A percentile compares a stretch with the other conserved stretches of the same genome.
These are phyloP conservation scores for Athripsodes cinereus DNA, from an alignment of 2,888 invertebrate genomes.

Conservation along the genomic window DNA sequence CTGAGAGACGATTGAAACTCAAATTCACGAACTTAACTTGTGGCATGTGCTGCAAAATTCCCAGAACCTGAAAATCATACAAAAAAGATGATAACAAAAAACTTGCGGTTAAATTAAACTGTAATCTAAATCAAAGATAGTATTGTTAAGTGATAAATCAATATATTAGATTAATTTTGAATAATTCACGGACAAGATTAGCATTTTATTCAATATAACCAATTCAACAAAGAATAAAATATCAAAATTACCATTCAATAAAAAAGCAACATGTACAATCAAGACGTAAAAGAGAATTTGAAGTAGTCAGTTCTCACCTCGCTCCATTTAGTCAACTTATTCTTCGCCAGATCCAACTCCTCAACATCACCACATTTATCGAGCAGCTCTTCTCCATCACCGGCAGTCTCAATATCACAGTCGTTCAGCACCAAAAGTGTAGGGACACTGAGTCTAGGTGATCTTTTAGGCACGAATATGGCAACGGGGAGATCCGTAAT, in stretches of 20 bases:
- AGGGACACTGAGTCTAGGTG: conserved; percentile 70
- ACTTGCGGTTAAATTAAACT: no score
- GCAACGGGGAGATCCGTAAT: conserved; percentile 62
- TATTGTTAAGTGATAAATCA: no score
- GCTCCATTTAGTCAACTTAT: conserved; percentile 81
- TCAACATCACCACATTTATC: conserved; percentile 86
- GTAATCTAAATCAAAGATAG: no score
- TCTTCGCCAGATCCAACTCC: conserved; percentile 90
- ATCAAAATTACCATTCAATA: no score
- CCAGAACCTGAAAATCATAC: conserved; percentile 61
- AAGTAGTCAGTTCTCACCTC: no score
- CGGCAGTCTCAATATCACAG: conserved; percentile 86
- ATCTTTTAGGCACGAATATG: conserved; percentile 80
- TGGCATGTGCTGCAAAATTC: conserved; percentile 82
- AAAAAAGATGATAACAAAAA: no score
- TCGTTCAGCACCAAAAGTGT: conserved; percentile 83
- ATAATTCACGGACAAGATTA: no score
- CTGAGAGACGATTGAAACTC: conserved; percentile 79
- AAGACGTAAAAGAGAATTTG: neutral
- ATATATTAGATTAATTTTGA: no score
- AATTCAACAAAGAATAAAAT: no score
- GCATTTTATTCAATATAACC: no score
- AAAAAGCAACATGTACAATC: no score
- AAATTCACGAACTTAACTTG: conserved; percentile 85
- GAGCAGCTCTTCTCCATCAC: conserved; percentile 71